Evolutionary conservation across 2,797 vertebrate genomes (phyloP).

Genomic region (Hafferia zeledoni): DNA sequence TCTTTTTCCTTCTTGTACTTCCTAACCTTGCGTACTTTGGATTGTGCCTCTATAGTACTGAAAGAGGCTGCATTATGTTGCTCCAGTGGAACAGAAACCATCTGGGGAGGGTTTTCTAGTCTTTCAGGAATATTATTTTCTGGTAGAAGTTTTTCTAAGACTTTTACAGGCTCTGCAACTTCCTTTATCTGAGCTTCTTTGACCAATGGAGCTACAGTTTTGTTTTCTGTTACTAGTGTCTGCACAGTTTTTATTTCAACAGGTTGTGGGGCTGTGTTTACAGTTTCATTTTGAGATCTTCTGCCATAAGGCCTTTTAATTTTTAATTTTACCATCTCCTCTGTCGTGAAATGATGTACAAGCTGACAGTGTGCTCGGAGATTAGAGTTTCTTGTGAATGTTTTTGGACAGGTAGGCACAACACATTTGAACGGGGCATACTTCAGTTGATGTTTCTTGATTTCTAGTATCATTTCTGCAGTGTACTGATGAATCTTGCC

Average conservation of each 20-base stretch:
- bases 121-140: conserved; percentile 73
- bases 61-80: conserved; percentile 23
- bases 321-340: conserved; percentile 90
- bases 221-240: conserved; percentile 57
- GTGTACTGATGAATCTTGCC: conserved; percentile 90
- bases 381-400: conserved; percentile 96
- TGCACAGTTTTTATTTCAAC: conserved; percentile 68
- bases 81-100: conserved; percentile 45
- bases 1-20: conserved; percentile 80
- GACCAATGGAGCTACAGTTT: conserved; percentile 36
- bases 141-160: conserved; percentile 62
- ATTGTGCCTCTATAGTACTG: neutral
- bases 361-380: conserved; percentile 92
- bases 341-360: conserved; percentile 87
- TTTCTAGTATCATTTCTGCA: conserved; percentile 88
- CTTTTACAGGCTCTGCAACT: conserved; percentile 23
- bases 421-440: conserved; percentile 93
- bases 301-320: conserved; percentile 83
- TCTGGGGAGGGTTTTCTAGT: conserved; percentile 62
- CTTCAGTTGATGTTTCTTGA: conserved; percentile 90
- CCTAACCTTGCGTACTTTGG: conserved; percentile 68
- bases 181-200: conserved; percentile 53
- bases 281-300: conserved; percentile 74
- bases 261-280: conserved; percentile 29
- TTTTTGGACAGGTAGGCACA: conserved; percentile 88